phyloP scores from a whole-genome alignment of 2,797 vertebrate genomes.

The Microchirus variegatus region DNA sequence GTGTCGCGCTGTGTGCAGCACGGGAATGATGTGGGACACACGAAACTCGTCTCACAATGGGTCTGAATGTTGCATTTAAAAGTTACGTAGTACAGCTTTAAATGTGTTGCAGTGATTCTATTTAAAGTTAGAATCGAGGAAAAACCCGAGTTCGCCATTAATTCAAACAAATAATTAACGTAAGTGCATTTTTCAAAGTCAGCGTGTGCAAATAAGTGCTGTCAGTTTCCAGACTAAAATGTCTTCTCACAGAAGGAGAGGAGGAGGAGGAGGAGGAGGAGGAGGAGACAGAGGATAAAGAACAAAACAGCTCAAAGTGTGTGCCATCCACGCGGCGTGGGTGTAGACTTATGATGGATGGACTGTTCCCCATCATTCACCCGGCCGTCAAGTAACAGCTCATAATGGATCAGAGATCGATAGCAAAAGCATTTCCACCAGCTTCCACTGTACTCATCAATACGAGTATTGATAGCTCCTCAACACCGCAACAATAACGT shows the following conservation, averaged over 20 bases:
- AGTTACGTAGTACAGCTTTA: too few species aligned
- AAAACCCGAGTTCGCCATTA: constrained; percentile 3
- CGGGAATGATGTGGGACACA: too few species aligned
- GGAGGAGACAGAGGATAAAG: constrained; percentile 8
- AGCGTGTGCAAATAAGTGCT: constrained; percentile 12
- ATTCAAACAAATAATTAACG: constrained; percentile 6
- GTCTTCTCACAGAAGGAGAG: constrained; percentile 31
- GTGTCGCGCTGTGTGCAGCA: too few species aligned
- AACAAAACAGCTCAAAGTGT: constrained; percentile 38
- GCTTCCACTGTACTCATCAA: constrained; percentile 65
- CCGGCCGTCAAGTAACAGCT: constrained; percentile 54
- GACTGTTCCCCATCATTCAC: constrained; percentile 57
- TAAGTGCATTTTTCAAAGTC: constrained; percentile 10
- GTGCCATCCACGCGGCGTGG: constrained; percentile 35
- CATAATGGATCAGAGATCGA: constrained; percentile 74
- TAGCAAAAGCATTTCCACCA: constrained; percentile 66
- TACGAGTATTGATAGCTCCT: constrained; percentile 65
- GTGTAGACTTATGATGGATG: constrained; percentile 63
- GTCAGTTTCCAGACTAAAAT: constrained; percentile 23
- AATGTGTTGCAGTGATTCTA: background rate
- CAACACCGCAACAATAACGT: constrained; percentile 52
- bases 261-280: constrained; percentile 19
- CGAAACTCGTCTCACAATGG: too few species aligned
- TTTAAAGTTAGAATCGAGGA: background rate
- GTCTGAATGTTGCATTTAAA: too few species aligned